Evolutionary conservation across 2,888 invertebrate species (phyloP), one percentile per base, ranked within the genome.

Genomic region (Leptopilina syphax): DNA sequence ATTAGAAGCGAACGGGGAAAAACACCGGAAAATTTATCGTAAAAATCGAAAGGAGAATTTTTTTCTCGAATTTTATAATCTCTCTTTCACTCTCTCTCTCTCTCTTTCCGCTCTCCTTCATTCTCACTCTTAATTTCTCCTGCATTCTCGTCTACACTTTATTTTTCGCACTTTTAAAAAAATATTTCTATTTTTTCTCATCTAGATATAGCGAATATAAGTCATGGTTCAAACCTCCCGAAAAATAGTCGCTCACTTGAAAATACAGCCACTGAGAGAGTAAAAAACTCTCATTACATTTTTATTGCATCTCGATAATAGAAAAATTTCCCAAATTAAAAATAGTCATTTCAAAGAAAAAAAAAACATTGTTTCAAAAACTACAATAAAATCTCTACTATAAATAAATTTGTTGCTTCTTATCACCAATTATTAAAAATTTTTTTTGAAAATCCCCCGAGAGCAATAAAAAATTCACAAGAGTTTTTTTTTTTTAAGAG

Each of bases 141-240:
- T 73, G 65, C 47, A 78, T 68, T 54, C 57, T 57, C 70, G n/a
- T 79, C 70, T 77, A 73, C 65, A 76, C 76, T 65, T 81, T 18
- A 18, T 18, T 34, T 50, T 68, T 79, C 70, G 81, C 81, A 70
- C 76, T 77, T 34, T 80, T 79, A 78, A 78, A 47, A 44, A 67
- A 63, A 50, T 50, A 50, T 50, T 50, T 47, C 9, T 18, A 18
- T 18, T 50, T 50, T 18, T 50, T 10, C 12, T 60, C 54, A 73
- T 57, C 57, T 73, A 57, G 9, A 57, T 34, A 73, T 73, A 57
- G 73, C 73, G 57, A 60, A 73, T 73, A 73, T 3, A 73, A 73
- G 57, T 73, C 73, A 34, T 27, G 57, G 54, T 73, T 73, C 70
- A 54, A 13, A 57, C 44, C 34, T 34, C 68, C 50, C 78, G 57